phyloP scores from a whole-genome alignment of 1,140 invertebrate genomes.

The Diorhabda elongata region DNA sequence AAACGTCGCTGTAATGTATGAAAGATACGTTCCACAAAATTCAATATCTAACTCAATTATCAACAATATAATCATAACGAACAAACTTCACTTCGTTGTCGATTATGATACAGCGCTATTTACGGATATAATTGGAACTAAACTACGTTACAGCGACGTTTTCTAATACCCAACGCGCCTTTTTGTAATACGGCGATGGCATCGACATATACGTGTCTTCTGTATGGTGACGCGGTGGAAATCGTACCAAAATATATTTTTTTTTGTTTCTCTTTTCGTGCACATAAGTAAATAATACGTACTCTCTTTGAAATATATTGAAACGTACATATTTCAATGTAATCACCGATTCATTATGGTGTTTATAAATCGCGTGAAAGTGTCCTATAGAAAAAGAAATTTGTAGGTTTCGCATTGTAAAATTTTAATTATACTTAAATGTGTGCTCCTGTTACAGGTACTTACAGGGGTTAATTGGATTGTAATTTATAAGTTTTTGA shows the following conservation, averaged over 20 bases:
- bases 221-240: background rate
- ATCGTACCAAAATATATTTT: background rate
- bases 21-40: too few species aligned
- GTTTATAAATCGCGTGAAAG: constrained; percentile 25
- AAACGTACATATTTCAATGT: constrained; percentile 30
- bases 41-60: too few species aligned
- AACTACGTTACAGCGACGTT: too few species aligned
- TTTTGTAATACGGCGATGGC: too few species aligned
- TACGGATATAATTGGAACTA: too few species aligned
- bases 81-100: background rate
- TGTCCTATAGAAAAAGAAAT: constrained; percentile 24
- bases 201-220: background rate
- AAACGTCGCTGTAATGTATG: too few species aligned
- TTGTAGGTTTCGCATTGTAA: constrained; percentile 28
- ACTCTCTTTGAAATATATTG: constrained; percentile 28
- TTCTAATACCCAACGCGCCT: too few species aligned
- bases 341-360: constrained; percentile 18
- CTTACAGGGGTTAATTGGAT: constrained; percentile 22
- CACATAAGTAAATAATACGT: constrained; percentile 28
- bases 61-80: too few species aligned
- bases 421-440: constrained; percentile 17
- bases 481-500: constrained; percentile 35
- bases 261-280: constrained; percentile 31
- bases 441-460: constrained; percentile 24
- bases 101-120: background rate